phyloP scores from a whole-genome alignment of 2,888 invertebrate species.

The Endotricha flammealis region DNA sequence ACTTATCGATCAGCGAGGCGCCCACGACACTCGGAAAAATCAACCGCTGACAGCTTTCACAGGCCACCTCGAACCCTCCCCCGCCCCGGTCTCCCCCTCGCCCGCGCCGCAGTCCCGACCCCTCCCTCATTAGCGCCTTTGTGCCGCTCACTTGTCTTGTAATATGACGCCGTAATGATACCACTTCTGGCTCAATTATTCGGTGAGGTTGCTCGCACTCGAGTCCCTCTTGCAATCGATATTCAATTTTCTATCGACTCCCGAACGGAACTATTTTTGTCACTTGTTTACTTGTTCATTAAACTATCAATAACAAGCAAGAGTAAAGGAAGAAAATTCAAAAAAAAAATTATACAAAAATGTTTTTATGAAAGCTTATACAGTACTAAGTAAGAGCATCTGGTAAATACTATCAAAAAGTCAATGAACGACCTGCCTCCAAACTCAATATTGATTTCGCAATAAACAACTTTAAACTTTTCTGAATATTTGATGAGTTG shows the following conservation, averaged over 20 bases:
- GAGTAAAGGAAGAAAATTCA: no score
- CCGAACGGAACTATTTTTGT: neutral
- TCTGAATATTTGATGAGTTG: constrained; percentile 22
- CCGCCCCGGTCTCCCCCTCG: constrained; percentile 16
- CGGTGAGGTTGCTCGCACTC: constrained; percentile 26
- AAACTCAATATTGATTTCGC: constrained; percentile 19
- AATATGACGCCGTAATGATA: constrained; percentile 69
- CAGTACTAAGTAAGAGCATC: no score
- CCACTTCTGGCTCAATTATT: constrained; percentile 61
- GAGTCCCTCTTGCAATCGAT: constrained; percentile 23
- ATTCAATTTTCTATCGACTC: constrained; percentile 13
- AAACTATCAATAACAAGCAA: no score
- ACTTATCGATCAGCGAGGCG: constrained; percentile 75
- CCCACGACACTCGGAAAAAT: constrained; percentile 78
- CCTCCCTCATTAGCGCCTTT: constrained; percentile 76
- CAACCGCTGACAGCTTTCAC: constrained; percentile 77
- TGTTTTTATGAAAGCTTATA: no score
- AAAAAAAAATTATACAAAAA: no score
- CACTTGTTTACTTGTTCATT: neutral
- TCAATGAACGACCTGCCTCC: constrained; percentile 26
- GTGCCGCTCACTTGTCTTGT: constrained; percentile 73
- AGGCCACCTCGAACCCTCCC: constrained; percentile 42
- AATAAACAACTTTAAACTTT: constrained; percentile 23
- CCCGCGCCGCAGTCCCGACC: constrained; percentile 24
- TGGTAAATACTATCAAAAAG: constrained; percentile 12